Conservation (phyloP, 2,888 invertebrate species). For the Tetropium fuscum region DNA sequence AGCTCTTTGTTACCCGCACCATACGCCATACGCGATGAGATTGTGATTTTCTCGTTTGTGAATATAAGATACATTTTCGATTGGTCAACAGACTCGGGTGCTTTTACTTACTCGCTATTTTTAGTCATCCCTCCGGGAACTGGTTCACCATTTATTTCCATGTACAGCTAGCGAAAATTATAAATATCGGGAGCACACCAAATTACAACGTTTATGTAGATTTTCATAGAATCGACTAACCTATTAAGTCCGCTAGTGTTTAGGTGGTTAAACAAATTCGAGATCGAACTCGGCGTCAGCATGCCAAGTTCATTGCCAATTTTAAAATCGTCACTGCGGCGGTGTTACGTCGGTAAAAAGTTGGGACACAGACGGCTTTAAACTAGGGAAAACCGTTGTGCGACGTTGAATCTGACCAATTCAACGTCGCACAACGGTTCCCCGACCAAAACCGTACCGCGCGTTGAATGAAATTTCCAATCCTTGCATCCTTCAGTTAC, state of each 20-base stretch:
- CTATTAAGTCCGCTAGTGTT: constrained; percentile 6
- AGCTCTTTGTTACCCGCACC: no score
- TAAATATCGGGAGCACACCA: not conserved
- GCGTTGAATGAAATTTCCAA: no score
- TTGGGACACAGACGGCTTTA: no score
- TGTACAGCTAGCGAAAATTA: not conserved
- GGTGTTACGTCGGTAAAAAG: no score
- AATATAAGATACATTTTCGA: not conserved
- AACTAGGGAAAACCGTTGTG: no score
- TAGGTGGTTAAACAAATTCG: constrained; percentile 22
- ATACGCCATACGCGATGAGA: no score
- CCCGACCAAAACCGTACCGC: no score
- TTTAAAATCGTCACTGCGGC: constrained; percentile 21
- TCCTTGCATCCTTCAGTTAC: no score
- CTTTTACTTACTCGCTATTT: constrained; percentile 21
- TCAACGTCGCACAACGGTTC: no score
- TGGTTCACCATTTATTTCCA: constrained; percentile 12
- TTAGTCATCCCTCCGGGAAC: constrained; percentile 2
- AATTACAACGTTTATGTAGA: constrained; percentile 1
- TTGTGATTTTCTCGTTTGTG: not conserved
- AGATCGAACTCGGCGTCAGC: constrained; percentile 18
- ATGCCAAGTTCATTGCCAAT: constrained; percentile 19
- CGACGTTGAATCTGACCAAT: no score
- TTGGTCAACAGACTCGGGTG: constrained; percentile 14
- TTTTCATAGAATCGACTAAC: constrained; percentile 14